Evolutionary conservation across 2,888 invertebrate species (phyloP).

Genomic region (Embidobia sp.): DNA sequence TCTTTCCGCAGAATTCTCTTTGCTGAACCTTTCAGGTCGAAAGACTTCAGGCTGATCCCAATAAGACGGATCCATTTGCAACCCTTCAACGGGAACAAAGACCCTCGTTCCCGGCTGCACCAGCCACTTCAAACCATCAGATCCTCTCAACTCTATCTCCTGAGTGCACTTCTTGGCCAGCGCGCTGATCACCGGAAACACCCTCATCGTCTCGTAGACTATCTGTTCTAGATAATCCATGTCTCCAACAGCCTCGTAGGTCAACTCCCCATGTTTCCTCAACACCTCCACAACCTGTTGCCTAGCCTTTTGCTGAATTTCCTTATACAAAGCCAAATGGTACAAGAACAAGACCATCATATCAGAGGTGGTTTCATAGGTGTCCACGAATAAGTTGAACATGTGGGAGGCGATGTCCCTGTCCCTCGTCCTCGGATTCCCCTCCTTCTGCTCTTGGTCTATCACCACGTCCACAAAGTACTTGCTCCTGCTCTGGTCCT

Average conservation of each 20-base stretch:
- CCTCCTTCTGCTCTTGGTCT: conserved; percentile 76
- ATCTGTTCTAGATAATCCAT: conserved; percentile 83
- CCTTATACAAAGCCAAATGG: conserved; percentile 80
- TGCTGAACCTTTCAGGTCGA: conserved; percentile 75
- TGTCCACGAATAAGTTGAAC: conserved; percentile 82
- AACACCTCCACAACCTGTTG: conserved; percentile 79
- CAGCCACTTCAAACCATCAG: conserved; percentile 66
- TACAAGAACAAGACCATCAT: conserved; percentile 81
- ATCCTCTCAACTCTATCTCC: conserved; percentile 59
- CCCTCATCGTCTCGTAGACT: conserved; percentile 69
- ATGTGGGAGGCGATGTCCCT: conserved; percentile 74
- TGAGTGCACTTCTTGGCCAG: conserved; percentile 65
- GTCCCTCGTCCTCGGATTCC: conserved; percentile 72
- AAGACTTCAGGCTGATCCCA: conserved; percentile 68
- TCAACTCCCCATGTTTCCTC: conserved; percentile 75
- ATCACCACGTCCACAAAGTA: conserved; percentile 57
- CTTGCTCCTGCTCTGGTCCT: conserved; percentile 59
- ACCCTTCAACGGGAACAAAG: conserved; percentile 64
- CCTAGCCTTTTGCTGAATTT: conserved; percentile 81
- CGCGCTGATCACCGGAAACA: conserved; percentile 44
- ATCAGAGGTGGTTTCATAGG: conserved; percentile 83
- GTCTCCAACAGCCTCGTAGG: conserved; percentile 81
- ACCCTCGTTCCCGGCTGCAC: conserved; percentile 65
- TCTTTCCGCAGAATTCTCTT: conserved; percentile 67
- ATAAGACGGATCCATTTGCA: conserved; percentile 71